A percentile compares a stretch with the other conserved stretches of the same genome.
These are phyloP conservation scores for Chouioia cunea DNA, from an alignment of 2,888 invertebrate genomes.

Conservation along the genomic window DNA sequence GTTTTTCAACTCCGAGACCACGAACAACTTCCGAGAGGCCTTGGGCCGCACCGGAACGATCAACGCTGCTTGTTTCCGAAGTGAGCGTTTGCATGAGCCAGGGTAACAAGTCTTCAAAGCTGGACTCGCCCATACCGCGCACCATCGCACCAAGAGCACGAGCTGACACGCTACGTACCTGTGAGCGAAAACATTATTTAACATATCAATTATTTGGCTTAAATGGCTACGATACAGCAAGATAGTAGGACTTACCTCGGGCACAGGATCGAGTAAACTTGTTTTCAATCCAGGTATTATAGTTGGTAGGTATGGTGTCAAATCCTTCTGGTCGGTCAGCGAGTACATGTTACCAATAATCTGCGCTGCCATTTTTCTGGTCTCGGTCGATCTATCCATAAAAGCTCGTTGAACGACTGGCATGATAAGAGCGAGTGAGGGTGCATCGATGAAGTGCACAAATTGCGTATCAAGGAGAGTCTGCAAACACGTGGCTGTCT, in stretches of 20 bases:
- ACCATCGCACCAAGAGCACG: slow-evolving; percentile 98
- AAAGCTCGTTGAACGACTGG: slow-evolving; percentile 98
- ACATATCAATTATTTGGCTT: neutral
- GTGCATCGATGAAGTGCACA: slow-evolving; percentile 99
- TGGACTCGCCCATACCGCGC: slow-evolving; percentile 95
- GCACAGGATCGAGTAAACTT: slow-evolving; percentile 96
- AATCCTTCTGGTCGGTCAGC: slow-evolving; percentile 97
- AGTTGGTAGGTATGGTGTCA: slow-evolving; percentile 94
- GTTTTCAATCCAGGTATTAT: slow-evolving; percentile 97
- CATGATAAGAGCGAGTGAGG: slow-evolving; percentile 98
- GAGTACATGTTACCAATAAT: slow-evolving; percentile 99
- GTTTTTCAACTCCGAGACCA: slow-evolving; percentile 93
- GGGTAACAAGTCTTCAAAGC: slow-evolving; percentile 95
- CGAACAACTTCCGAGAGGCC: slow-evolving; percentile 98
- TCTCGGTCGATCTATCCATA: slow-evolving; percentile 97
- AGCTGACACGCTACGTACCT: slow-evolving; percentile 89
- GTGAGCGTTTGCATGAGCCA: slow-evolving; percentile 99
- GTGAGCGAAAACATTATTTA: neutral
- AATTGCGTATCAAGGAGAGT: slow-evolving; percentile 95
- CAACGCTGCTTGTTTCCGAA: slow-evolving; percentile 94
- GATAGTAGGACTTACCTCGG: slow-evolving; percentile 75
- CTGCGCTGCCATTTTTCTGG: slow-evolving; percentile 98
- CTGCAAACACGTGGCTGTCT: slow-evolving; percentile 93
- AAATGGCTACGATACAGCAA: neutral
- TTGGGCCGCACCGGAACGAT: slow-evolving; percentile 95